A percentile compares a stretch with the other conserved stretches of the same genome.
Evolutionary conservation across 2,888 invertebrate species (phyloP).

Genomic region (Hemistola chrysoprasaria): DNA sequence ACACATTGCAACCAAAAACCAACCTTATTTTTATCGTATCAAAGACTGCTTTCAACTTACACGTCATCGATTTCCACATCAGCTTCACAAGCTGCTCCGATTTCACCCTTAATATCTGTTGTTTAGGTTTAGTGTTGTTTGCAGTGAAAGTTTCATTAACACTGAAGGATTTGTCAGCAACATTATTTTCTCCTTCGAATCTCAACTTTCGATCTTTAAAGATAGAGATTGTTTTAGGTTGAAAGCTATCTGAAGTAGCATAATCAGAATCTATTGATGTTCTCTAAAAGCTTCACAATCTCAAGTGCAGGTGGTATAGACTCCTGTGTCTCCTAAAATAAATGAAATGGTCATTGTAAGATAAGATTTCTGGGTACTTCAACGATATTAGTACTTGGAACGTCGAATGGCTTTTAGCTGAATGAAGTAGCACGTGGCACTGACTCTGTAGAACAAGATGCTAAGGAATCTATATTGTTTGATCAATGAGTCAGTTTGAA

Average conservation of each 20-base stretch:
- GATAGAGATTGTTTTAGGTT: conserved; percentile 38
- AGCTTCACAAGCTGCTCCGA: conserved; percentile 24
- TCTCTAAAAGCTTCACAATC: conserved; percentile 70
- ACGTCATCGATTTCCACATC: conserved; percentile 30
- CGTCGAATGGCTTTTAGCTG: conserved; percentile 35
- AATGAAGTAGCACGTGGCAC: conserved; percentile 35
- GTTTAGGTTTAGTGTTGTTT: conserved; percentile 40
- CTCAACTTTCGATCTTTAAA: conserved; percentile 3
- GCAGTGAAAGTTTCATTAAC: conserved; percentile 42
- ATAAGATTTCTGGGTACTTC: conserved; percentile 58
- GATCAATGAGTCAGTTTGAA: too few relatives aligned
- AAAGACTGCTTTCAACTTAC: conserved; percentile 30
- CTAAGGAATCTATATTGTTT: too few relatives aligned
- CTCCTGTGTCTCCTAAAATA: conserved; percentile 78
- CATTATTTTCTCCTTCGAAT: conserved; percentile 26
- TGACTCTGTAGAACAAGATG: too few relatives aligned
- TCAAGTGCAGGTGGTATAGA: conserved; percentile 78
- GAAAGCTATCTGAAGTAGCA: conserved; percentile 55
- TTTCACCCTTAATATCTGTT: conserved; percentile 31
- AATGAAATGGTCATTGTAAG: conserved; percentile 73
- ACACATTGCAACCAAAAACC: conserved; percentile 20
- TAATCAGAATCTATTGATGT: conserved; percentile 64
- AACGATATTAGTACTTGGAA: conserved; percentile 23
- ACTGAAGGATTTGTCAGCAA: conserved; percentile 61
- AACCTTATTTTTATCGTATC: conserved; percentile 19